Base-by-base conservation (phyloP, 2,888 invertebrate genomes). In the Papilio elwesi region DNA sequence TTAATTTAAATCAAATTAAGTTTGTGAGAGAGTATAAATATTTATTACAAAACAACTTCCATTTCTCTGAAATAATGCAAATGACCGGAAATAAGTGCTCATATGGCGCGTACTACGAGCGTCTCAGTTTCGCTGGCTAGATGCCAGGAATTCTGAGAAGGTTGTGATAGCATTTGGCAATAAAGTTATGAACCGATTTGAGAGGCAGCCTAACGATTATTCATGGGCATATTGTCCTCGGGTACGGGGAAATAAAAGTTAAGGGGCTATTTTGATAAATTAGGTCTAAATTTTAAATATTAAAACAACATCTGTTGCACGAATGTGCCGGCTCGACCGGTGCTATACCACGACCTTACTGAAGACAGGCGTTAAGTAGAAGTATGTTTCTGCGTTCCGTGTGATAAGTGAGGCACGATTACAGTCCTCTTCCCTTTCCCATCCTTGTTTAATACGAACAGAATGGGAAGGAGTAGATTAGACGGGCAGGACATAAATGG, bases 151-250 rank as follows among this genome's bases (percentile, higher is more conserved):
- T 47, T 57, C 12, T 11, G 7, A 43, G 43, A 43, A 43, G 48
- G 16, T 38, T 15, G 49, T 62, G 62, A 16, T 11, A 62, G 16
- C 15, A 53, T 15, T 51, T 68, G 59, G 15, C 68, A 49, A 62
- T 69, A 51, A 15, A 55, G 52, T 70, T 70, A 64, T 47, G 26
- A 47, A 47, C 16, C 47, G 59, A 59, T 59, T 59, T 59, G 59
- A 38, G 13, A 38, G 43, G 43, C 43, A 43, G 11, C 38, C n/a
- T 9, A 43, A n/a, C 3, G 57, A n/a, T 3, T 59, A 59, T 59
- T 59, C 59, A 43, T 59, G 5, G 4, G 3, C n/a, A 8, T 36
- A 55, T 57, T 43, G 59, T 59, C 59, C 43, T 38, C 1, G 13
- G 59, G 8, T 8, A 36, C 4, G 38, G n/a, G 6, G 38, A 38